Evolutionary conservation across 2,797 vertebrate genomes (phyloP).

Genomic region (Platalea minor): DNA sequence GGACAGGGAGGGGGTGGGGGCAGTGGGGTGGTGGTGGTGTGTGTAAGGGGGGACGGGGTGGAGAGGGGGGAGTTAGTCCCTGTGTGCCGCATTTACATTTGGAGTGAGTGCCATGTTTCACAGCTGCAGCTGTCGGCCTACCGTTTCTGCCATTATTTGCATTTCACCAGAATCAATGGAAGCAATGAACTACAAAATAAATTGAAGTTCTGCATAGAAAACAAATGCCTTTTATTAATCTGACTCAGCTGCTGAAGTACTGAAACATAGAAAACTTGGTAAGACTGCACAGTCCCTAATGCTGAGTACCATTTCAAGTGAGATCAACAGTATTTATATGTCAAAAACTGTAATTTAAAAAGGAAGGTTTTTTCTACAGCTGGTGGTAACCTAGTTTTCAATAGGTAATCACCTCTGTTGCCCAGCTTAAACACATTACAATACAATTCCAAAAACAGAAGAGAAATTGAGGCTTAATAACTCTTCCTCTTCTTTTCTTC

Average conservation of each 20-base stretch:
- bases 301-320: not conserved
- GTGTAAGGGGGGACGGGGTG: too few species aligned
- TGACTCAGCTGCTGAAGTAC: not conserved
- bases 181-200: constrained; percentile 55
- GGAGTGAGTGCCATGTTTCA: not conserved
- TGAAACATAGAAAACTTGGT: not conserved
- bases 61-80: not conserved
- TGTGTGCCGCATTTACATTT: not conserved
- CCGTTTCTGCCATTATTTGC: constrained; percentile 37
- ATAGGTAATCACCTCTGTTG: not conserved
- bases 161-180: constrained; percentile 58
- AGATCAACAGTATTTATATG: not conserved
- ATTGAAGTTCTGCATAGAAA: constrained; percentile 32
- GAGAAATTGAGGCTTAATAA: not conserved
- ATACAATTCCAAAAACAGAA: not conserved
- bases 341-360: not conserved
- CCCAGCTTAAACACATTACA: not conserved
- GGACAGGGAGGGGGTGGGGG: not conserved
- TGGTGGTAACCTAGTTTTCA: not conserved
- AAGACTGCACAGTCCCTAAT: not conserved
- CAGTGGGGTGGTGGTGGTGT: too few species aligned
- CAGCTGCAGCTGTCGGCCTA: constrained; percentile 52
- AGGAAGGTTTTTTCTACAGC: not conserved
- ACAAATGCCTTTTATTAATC: constrained; percentile 25
- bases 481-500: not conserved